phyloP scores from a whole-genome alignment of 2,888 invertebrate genomes.

The Smittia sp. region DNA sequence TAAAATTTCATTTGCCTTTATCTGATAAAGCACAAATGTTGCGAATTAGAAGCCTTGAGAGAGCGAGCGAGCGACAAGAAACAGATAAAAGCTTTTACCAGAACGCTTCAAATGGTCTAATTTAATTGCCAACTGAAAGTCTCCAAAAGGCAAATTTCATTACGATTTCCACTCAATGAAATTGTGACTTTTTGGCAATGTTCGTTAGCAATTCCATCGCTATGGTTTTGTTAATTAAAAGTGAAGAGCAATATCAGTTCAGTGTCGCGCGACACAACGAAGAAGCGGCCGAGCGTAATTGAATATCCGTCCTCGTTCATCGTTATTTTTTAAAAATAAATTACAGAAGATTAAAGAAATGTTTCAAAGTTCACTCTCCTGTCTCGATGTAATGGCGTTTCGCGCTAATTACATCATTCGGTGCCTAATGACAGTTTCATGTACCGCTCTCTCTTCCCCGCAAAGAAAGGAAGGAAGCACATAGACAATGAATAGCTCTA shows the following conservation, averaged over 20 bases:
- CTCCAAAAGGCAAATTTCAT: not conserved
- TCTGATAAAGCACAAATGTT: no score
- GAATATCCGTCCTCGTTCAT: conserved; percentile 15
- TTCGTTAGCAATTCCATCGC: conserved; percentile 8
- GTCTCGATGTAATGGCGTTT: not conserved
- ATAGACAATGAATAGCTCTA: conserved; percentile 15
- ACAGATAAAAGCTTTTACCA: conserved; percentile 11
- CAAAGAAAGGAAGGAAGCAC: not conserved
- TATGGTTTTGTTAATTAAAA: conserved; percentile 39
- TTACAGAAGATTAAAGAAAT: not conserved
- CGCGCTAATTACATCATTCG: conserved; percentile 34
- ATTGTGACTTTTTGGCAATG: not conserved
- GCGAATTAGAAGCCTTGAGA: no score
- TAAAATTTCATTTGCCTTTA: no score
- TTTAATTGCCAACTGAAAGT: not conserved
- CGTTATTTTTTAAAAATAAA: not conserved
- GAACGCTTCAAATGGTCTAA: conserved; percentile 7
- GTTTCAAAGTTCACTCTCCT: not conserved
- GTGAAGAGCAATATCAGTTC: conserved; percentile 18
- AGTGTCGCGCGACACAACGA: not conserved
- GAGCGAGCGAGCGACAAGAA: not conserved
- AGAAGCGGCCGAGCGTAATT: conserved; percentile 17
- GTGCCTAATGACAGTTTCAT: conserved; percentile 37
- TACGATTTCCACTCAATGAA: not conserved
- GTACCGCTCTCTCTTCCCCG: not conserved